Evolutionary conservation across 1,140 invertebrate species (phyloP), one percentile per base, ranked within the genome.

Genomic region (Muscidifurax raptorellus): DNA sequence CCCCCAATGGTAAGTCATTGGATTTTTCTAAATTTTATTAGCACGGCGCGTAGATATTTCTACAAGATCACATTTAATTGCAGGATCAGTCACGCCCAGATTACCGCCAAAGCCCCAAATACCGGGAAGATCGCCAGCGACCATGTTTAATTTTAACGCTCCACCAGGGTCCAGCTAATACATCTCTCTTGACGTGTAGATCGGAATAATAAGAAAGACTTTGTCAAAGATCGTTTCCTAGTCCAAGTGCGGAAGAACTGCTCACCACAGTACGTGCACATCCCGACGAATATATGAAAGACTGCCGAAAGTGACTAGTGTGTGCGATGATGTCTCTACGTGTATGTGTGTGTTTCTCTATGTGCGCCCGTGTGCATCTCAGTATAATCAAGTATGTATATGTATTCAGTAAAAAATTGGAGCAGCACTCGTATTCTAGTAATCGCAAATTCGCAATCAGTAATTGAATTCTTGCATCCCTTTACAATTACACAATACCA

Each of bases 101-200:
- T 86, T 94, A 90, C 93, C 93, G 83, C 93, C 93, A 69, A 94
- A 93, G 89, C 93, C 93, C 30, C 88, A 85, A 59, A 82, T 93
- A 80, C 89, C 89, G 22, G 91, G 92, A 89, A 90, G 91, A 89
- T 91, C 91, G 25, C 89, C 92, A 76, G 89, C 90, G 27, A 92
- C 91, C 28, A 93, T 93, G 92, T 93, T 93, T 88, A 93, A 92
- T 87, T 93, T 93, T 83, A 93, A 90, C 84, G 85, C 90, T 76
- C 90, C 91, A 67, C 90, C 92, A 80, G 91, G 92, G 86, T 88
- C 91, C 85, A 93, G 92, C 89, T 93, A 92, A 83, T 83, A 85
- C 52, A 85, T 32, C 32, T 40, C n/a, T 15, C 28, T 69, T 25
- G 81, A 52, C 6, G 59, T 47, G 40, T 75, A 74, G 25, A 76